Evolutionary conservation across 2,113 vertebrate genomes (phyloP), one percentile per base, ranked within the genome.

Genomic region (Grammomys dolichurus): DNA sequence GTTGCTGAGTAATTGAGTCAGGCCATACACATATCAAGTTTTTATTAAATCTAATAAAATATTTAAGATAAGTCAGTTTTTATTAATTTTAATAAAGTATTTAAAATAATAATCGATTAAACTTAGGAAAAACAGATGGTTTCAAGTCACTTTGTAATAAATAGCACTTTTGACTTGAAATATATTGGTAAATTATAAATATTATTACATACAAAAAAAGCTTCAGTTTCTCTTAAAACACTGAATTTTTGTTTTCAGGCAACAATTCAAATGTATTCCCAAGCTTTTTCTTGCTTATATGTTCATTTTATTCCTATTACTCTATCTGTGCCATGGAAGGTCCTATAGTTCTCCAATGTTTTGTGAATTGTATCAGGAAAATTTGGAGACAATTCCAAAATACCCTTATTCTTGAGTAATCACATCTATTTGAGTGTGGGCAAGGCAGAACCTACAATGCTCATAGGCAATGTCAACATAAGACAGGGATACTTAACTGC

Each of bases 21-120:
- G 92, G 26, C 19, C 40, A 12, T 58, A 31, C 13, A 87, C 22
- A 78, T 22, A 0, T 90, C 54, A 77, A 40, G 63, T 70, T 92
- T 63, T 93, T 73, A 90, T 95, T 92, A 77, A 92, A 87, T 70
- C 1, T 48, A 97, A 84, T 67, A 75, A 77, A 92, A 77, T 87
- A 10, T 77, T 81, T 87, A 77, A 69, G 67, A 69, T 33, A 69
- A 33, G 31, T 84, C 46, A 77, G 36, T 70, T 92, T 63, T 93
- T 78, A 90, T 95, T 92, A 82, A 90, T 92, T 77, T 1, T 43
- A 97, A 78, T 67, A 75, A 77, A 92, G 65, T 90, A 7, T 77
- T 81, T 87, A 77, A 77, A 87, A 54, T 89, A 96, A 3, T 36
- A 73, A 73, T 87, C 7, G 63, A 4, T 93, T 33, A 89, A 81